Base-by-base conservation (phyloP, 2,113 vertebrate genomes). In the Scytalopus superciliaris region DNA sequence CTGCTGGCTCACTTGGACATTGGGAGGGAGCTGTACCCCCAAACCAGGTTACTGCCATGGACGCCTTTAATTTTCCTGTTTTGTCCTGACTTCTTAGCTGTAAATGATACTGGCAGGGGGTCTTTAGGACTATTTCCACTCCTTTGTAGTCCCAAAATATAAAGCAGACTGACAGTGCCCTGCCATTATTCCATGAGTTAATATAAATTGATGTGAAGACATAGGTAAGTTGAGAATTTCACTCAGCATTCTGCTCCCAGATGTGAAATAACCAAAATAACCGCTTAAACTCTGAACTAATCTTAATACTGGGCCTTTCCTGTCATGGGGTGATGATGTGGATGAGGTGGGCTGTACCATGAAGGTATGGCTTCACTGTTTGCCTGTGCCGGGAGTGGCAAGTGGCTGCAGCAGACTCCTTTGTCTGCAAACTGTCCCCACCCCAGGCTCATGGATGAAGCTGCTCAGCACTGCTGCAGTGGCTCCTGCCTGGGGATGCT, bases 371-470 rank as follows among this genome's bases (percentile, higher is more conserved):
- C 45, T 56, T 78, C 12, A 27, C 35, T 14, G 55, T 42, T 31
- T 76, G 55, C 21, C 47, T 0, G 0, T 24, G 70, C 22, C 72
- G 4, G 1, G 63, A 50, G 55, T 0, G 0, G 22, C 24, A 52
- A 55, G 42, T 4, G 12, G 55, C 55, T 49, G 27, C 19, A 42
- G 3, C 1, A 17, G 44, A 73, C 16, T 89, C 49, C 18, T 67
- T 49, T 6, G 3, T 37, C 64, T 42, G 39, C 42, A 72, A 53
- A 50, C 24, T 64, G 40, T 19, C 31, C n/a, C 28, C 60, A 74
- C 44, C 57, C 39, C 80, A 40, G 0, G 9, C 8, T n/a, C 5
- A 1, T 0, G 44, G 56, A 72, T 18, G 30, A 82, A 87, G 44
- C 33, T 4, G 1, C 8, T 2, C 23, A 69, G 70, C 39, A n/a